Base-by-base conservation (phyloP, 1,140 invertebrate species). In the Rhagoletis pomonella region DNA sequence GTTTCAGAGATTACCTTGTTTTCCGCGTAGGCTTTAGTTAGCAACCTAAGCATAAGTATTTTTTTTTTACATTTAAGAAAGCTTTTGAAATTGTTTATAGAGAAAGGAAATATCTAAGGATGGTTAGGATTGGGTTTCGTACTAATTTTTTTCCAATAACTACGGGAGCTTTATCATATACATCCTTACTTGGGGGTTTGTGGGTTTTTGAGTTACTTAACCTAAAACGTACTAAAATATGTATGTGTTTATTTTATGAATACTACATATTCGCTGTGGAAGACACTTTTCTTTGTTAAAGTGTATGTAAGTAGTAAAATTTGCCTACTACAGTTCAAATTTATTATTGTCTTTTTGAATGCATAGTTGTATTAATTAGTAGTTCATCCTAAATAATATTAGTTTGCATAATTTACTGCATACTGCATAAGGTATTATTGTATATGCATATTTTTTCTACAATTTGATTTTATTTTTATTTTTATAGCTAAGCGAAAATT, bases 371-470 rank as follows among this genome's bases (percentile, higher is more conserved):
- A 85, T 58, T 29, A 55, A 19, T 55, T 81, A 55, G 44, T 81
- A 81, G 42, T 86, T 86, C 14, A 42, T 86, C 85, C 17, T 86
- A 86, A 86, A 64, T 60, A 62, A 62, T 65, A 86, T 86, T 44
- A 62, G 62, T 62, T 86, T 50, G 85, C 85, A 42, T 62, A 86
- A 62, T 55, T 62, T 47, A 85, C 47, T 59, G 84, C 19, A 86
- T 62, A 44, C n/a, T 64, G 42, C n/a, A n/a, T 39, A 86, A 86
- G 14, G 58, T 62, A 65, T 86, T 62, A 29, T n/a, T 60, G 60
- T 59, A 12, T 59, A 62, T 1, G 3, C 39, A 14, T 42, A 39
- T 55, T 47, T 47, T 84, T 81, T 47, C 39, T 29, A 4, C 10
- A 12, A 77, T 77, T 39, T 77, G 17, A 19, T 67, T 67, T 29